These are phyloP conservation scores for Danio choprae DNA, from an alignment of 2,797 vertebrate species.

Conservation along the genomic window DNA sequence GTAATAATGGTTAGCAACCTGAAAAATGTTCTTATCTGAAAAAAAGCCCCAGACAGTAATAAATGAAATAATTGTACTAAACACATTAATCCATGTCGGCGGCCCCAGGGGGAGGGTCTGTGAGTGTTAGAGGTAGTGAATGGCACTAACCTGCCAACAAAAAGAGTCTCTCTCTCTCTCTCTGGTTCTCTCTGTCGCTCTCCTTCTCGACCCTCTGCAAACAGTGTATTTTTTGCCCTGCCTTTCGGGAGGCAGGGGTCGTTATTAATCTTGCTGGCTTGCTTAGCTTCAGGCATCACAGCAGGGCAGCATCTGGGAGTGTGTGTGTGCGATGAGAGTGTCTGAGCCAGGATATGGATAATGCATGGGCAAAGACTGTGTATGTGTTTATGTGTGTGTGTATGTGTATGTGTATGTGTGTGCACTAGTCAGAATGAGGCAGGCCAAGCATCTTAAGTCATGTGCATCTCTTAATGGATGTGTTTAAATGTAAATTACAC, in stretches of 20 bases:
- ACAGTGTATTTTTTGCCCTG: constrained; percentile 82
- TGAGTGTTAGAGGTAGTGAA: constrained; percentile 67
- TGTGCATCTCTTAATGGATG: constrained; percentile 50
- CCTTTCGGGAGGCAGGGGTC: constrained; percentile 80
- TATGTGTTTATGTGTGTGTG: constrained; percentile 26
- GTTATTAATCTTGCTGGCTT: constrained; percentile 84
- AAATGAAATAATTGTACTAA: constrained; percentile 82
- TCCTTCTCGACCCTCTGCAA: constrained; percentile 70
- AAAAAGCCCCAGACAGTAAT: constrained; percentile 81
- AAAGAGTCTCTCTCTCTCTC: constrained; percentile 61
- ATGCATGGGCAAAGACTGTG: constrained; percentile 51
- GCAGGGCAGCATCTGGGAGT: constrained; percentile 74
- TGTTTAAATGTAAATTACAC: constrained; percentile 54
- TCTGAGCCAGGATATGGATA: constrained; percentile 57
- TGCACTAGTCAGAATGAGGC: constrained; percentile 41
- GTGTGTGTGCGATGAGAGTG: constrained; percentile 54
- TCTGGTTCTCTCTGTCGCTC: constrained; percentile 58
- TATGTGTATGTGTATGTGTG: constrained; percentile 25
- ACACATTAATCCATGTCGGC: constrained; percentile 78
- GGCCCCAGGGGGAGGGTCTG: constrained; percentile 55
- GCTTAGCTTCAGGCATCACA: constrained; percentile 81
- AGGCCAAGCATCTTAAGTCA: constrained; percentile 51
- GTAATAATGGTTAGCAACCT: constrained; percentile 84
- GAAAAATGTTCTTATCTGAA: constrained; percentile 84
- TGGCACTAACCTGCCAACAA: constrained; percentile 68